Conservation (phyloP, 2,797 vertebrate genomes). For the Prionace glauca region DNA sequence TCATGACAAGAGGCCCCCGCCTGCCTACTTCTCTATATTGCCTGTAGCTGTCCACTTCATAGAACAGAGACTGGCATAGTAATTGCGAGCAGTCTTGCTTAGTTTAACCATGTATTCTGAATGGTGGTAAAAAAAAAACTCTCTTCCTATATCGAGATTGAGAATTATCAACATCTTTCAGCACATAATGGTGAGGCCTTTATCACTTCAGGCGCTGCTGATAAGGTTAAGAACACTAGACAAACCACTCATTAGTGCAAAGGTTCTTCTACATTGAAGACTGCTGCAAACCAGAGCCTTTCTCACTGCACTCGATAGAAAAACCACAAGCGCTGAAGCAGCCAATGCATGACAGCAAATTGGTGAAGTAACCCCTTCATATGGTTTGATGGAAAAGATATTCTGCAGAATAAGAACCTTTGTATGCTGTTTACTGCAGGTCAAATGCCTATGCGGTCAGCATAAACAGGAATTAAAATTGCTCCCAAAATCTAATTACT, state of each 20-base stretch:
- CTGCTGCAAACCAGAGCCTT: conserved; percentile 49
- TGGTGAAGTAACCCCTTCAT: not conserved
- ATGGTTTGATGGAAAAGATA: not conserved
- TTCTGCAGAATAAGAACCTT: not conserved
- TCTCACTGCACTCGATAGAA: not conserved
- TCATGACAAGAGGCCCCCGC: conserved; percentile 59
- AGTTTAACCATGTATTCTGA: conserved; percentile 61
- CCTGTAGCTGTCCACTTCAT: conserved; percentile 33
- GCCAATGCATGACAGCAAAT: conserved; percentile 53
- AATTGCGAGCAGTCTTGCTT: conserved; percentile 62
- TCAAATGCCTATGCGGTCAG: conserved; percentile 70
- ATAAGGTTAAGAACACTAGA: conserved; percentile 76
- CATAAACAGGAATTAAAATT: conserved; percentile 49
- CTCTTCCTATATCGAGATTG: conserved; percentile 67
- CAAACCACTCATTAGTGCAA: conserved; percentile 74
- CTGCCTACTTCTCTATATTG: conserved; percentile 45
- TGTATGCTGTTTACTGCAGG: not conserved
- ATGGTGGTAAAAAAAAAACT: conserved; percentile 60
- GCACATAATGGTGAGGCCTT: conserved; percentile 69
- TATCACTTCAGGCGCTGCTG: conserved; percentile 70
- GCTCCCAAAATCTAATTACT: conserved; percentile 77
- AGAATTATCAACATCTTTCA: conserved; percentile 72
- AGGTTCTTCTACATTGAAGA: conserved; percentile 71
- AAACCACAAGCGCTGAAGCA: conserved; percentile 62
- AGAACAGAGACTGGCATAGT: conserved; percentile 47